Conservation (phyloP, 2,888 invertebrate species). For the Xanthorhoe spadicearia region DNA sequence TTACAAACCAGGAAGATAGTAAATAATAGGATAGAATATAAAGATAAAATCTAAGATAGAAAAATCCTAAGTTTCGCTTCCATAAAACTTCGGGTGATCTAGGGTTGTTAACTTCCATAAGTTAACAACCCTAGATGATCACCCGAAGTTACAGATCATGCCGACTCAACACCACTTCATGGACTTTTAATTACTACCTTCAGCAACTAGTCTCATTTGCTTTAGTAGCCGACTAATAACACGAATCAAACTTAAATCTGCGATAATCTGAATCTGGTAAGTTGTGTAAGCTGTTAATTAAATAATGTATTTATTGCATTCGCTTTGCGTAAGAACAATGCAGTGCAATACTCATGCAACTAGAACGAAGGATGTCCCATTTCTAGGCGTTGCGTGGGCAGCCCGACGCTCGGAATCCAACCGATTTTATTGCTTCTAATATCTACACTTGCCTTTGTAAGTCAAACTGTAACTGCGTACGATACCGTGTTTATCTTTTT, state of each 20-base stretch:
- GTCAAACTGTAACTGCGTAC: conserved; percentile 15
- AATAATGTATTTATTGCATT: conserved; percentile 46
- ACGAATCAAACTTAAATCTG: conserved; percentile 7
- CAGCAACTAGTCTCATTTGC: not conserved
- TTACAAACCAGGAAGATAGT: too few relatives aligned
- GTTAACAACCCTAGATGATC: not conserved
- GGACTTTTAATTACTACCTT: not conserved
- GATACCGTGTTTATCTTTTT: conserved; percentile 1
- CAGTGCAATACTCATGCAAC: conserved; percentile 48
- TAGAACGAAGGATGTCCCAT: conserved; percentile 67
- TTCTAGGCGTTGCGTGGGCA: conserved; percentile 60
- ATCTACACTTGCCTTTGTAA: conserved; percentile 36
- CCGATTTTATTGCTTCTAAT: conserved; percentile 29
- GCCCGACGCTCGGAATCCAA: conserved; percentile 48
- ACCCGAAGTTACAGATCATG: not conserved
- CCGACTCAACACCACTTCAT: not conserved
- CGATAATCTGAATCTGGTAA: conserved; percentile 19
- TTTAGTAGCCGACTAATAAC: not conserved
- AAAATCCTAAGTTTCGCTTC: not conserved
- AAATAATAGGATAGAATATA: too few relatives aligned
- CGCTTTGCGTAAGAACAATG: conserved; percentile 53
- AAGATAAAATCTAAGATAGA: too few relatives aligned
- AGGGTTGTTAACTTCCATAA: too few relatives aligned
- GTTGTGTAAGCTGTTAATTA: conserved; percentile 46
- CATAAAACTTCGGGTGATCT: not conserved